Conservation (phyloP, 1,140 invertebrate species). For the Pectinophora gossypiella region DNA sequence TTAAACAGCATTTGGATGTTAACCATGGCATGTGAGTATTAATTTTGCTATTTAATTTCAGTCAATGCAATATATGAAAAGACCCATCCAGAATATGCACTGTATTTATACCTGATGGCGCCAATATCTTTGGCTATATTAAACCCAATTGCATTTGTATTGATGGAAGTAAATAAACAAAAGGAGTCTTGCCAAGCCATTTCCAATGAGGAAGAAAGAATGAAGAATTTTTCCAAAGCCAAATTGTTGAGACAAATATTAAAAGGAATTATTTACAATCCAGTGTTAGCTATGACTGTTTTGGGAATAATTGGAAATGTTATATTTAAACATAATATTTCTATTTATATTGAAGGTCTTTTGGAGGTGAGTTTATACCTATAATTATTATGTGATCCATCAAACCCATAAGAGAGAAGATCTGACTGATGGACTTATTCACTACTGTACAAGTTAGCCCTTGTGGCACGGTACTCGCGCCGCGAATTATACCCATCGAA, state of each 20-base stretch:
- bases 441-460: too few relatives aligned
- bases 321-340: slow-evolving; percentile 86
- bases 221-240: slow-evolving; percentile 19
- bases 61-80: slow-evolving; percentile 84
- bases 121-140: slow-evolving; percentile 95
- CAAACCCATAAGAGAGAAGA: too few relatives aligned
- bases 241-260: slow-evolving; percentile 56
- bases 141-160: slow-evolving; percentile 93
- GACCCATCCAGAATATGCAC: slow-evolving; percentile 91
- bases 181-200: slow-evolving; percentile 39
- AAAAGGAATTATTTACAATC: slow-evolving; percentile 90
- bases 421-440: too few relatives aligned
- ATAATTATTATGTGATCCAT: too few relatives aligned
- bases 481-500: too few relatives aligned
- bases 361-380: slow-evolving; percentile 81
- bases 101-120: slow-evolving; percentile 95
- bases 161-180: slow-evolving; percentile 92
- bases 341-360: slow-evolving; percentile 83
- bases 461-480: too few relatives aligned
- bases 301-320: slow-evolving; percentile 92
- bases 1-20: neutral
- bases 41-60: slow-evolving; percentile 60
- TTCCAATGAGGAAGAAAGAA: slow-evolving; percentile 24
- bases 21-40: neutral
- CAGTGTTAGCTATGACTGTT: slow-evolving; percentile 95